Percentiles rank a stretch among this genome's conserved stretches.
These are phyloP conservation scores for Sceloporus undulatus DNA, from an alignment of 2,113 vertebrate species.

Conservation along the genomic window DNA sequence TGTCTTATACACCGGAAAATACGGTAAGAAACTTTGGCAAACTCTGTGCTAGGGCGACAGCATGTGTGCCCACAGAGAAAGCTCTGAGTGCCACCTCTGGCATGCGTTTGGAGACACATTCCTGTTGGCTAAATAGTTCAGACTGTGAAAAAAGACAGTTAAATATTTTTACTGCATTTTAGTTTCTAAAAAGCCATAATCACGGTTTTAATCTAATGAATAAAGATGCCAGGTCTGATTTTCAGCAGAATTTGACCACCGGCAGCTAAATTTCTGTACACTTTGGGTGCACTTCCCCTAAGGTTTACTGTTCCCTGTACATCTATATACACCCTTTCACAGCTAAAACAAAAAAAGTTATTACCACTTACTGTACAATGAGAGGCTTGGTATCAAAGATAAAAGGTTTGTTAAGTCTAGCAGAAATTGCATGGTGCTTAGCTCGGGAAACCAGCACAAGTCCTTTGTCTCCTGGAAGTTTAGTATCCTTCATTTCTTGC, in stretches of 20 bases:
- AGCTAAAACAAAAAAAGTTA: neutral
- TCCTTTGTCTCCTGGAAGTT: constrained; percentile 94
- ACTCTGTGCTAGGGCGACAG: no score
- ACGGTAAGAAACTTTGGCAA: no score
- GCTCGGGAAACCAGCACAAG: constrained; percentile 92
- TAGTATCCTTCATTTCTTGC: constrained; percentile 94
- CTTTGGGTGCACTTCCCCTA: neutral
- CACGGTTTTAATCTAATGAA: neutral
- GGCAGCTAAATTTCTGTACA: neutral
- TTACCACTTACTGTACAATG: constrained; percentile 92
- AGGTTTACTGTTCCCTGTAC: neutral
- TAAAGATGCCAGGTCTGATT: neutral
- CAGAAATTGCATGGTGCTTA: constrained; percentile 96
- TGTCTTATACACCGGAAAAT: no score
- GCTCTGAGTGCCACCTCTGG: no score
- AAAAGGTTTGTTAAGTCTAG: constrained; percentile 90
- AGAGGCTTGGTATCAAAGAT: constrained; percentile 91
- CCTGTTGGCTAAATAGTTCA: neutral
- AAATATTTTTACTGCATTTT: neutral
- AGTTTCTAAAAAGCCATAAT: neutral
- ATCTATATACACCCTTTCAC: no score
- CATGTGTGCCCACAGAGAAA: no score
- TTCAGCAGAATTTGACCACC: neutral
- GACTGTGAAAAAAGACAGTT: neutral
- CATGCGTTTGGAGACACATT: neutral